Conservation (phyloP, 2,888 invertebrate genomes). For the Pimpla rufipes region DNA sequence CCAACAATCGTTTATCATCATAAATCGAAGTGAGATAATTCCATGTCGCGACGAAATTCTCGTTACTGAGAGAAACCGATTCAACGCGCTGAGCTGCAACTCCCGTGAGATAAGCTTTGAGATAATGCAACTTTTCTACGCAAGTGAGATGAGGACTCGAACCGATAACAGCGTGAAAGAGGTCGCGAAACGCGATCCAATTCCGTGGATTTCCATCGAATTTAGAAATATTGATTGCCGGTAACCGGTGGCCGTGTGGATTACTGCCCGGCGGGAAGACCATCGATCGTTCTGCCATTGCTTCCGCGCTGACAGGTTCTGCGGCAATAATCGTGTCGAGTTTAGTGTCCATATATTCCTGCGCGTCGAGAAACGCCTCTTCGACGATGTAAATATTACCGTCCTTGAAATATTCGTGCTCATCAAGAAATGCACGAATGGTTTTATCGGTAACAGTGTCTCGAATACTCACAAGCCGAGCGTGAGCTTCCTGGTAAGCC, state of each 20-base stretch:
- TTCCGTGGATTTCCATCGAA: no score
- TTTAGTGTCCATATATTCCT: conserved; percentile 22
- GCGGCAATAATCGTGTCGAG: conserved; percentile 16
- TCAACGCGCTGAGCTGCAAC: conserved; percentile 36
- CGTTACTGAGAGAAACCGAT: conserved; percentile 29
- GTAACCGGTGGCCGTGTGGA: conserved; percentile 15
- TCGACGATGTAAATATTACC: conserved; percentile 9
- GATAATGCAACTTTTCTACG: conserved; percentile 60
- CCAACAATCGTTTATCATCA: conserved; percentile 12
- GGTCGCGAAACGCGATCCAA: no score
- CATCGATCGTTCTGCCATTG: conserved; percentile 26
- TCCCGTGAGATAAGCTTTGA: conserved; percentile 43
- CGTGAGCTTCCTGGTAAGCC: conserved; percentile 25
- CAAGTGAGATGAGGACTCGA: conserved; percentile 25
- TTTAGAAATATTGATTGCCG: no score
- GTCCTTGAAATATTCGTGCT: conserved; percentile 18
- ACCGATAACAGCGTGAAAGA: conserved; percentile 38
- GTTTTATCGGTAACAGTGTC: conserved; percentile 12
- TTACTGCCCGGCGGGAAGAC: conserved; percentile 4
- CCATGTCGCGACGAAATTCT: conserved; percentile 28
- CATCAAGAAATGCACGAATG: conserved; percentile 18
- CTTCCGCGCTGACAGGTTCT: conserved; percentile 18
- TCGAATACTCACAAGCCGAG: conserved; percentile 14
- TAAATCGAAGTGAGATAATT: no score
- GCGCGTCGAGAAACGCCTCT: conserved; percentile 32